Evolutionary conservation across 2,888 invertebrate species (phyloP).

Genomic region (Polydrusus tereticollis): DNA sequence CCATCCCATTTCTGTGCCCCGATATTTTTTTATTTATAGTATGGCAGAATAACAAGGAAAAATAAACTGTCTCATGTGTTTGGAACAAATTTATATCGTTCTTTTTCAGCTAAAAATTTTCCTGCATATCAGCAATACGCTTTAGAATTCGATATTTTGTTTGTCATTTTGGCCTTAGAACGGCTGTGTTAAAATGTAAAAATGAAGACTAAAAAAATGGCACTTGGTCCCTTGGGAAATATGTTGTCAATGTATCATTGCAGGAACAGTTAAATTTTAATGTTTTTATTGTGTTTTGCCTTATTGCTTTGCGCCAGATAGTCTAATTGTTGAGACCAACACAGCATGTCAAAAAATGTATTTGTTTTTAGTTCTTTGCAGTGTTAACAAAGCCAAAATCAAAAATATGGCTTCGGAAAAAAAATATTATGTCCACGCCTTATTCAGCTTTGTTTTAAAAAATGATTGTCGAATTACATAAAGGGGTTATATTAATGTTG

Average conservation of each 20-base stretch:
- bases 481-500: too few relatives aligned
- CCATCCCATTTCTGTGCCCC: too few relatives aligned
- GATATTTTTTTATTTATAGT: too few relatives aligned
- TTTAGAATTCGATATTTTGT: not conserved
- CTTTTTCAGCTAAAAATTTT: too few relatives aligned
- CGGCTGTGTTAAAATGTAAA: constrained; percentile 22
- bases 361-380: not conserved
- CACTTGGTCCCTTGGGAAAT: constrained; percentile 14
- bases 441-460: too few relatives aligned
- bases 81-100: too few relatives aligned
- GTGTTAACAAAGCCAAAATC: not conserved
- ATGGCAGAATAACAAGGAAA: too few relatives aligned
- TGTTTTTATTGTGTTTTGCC: constrained; percentile 6
- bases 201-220: constrained; percentile 25
- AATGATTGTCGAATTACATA: too few relatives aligned
- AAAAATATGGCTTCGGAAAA: too few relatives aligned
- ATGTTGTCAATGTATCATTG: constrained; percentile 10
- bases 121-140: too few relatives aligned
- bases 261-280: constrained; percentile 17
- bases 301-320: not conserved
- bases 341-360: not conserved
- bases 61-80: too few relatives aligned
- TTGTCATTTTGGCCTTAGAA: not conserved
- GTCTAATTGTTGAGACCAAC: not conserved
- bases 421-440: too few relatives aligned